These are phyloP conservation scores for Hydropsyche betteni DNA, from an alignment of 2,888 invertebrate species.

Conservation along the genomic window DNA sequence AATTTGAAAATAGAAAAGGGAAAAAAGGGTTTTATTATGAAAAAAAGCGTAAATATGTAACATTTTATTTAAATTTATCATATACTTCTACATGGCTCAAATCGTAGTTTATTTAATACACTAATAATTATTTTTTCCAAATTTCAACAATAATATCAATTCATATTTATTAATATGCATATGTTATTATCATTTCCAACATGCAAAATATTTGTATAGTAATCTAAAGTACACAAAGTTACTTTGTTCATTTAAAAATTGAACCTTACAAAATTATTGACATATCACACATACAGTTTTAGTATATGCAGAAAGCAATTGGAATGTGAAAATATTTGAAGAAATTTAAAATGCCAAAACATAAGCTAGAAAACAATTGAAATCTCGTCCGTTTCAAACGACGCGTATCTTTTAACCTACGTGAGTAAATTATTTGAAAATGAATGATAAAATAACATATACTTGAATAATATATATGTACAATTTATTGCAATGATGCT, in stretches of 20 bases:
- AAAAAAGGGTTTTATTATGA: background rate
- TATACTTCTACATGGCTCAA: slow-evolving; percentile 47
- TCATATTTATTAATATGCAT: slow-evolving; percentile 37
- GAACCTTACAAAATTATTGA: no score
- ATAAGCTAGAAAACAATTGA: background rate
- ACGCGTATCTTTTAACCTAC: background rate
- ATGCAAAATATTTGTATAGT: background rate
- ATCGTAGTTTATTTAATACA: slow-evolving; percentile 38
- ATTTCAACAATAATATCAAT: slow-evolving; percentile 45
- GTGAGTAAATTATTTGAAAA: no score
- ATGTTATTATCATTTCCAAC: background rate
- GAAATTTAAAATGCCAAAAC: slow-evolving; percentile 24
- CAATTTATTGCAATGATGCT: slow-evolving; percentile 12
- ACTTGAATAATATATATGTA: background rate
- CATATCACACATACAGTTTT: slow-evolving; percentile 2
- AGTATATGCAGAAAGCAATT: slow-evolving; percentile 34
- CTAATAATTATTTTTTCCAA: slow-evolving; percentile 42
- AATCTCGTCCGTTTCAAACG: background rate
- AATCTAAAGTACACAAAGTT: background rate
- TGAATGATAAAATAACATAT: no score
- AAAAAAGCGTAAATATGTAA: slow-evolving; percentile 3
- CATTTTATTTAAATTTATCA: slow-evolving; percentile 37
- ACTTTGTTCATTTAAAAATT: background rate
- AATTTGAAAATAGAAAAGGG: background rate
- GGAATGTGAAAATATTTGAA: slow-evolving; percentile 44